Evolutionary conservation across 1,140 invertebrate genomes (phyloP).

Genomic region (Oryctes rhinoceros): DNA sequence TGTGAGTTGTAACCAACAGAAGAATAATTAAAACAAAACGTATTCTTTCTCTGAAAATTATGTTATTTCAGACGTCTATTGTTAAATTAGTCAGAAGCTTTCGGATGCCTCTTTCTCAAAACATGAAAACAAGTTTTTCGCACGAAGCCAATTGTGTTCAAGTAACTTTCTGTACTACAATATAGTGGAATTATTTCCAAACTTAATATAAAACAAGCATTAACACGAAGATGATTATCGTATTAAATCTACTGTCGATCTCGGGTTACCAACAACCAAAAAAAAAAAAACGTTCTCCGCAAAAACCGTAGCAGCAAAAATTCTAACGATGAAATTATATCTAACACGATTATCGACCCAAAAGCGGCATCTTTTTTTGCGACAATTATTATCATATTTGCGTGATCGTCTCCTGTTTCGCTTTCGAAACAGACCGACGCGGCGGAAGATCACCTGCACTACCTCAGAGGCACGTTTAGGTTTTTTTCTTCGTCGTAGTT

Average conservation of each 20-base stretch:
- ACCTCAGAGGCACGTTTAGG: neutral
- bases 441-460: neutral
- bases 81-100: no score
- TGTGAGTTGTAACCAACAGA: no score
- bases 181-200: no score
- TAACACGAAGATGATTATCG: neutral
- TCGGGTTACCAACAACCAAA: neutral
- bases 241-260: neutral
- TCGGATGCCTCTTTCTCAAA: no score
- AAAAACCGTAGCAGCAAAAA: neutral
- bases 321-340: constrained; percentile 4
- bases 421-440: neutral
- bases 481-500: neutral
- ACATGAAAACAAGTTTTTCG: no score
- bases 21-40: no score
- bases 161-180: no score
- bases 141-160: no score
- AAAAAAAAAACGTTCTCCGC: neutral
- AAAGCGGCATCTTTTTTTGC: neutral
- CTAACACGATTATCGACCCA: neutral
- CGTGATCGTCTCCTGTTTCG: neutral
- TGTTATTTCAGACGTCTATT: no score
- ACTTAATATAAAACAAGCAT: neutral
- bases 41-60: no score
- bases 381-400: constrained; percentile 20